Percentiles rank a stretch among this genome's conserved stretches.
These are phyloP conservation scores for Pseudococcus longispinus DNA, from an alignment of 2,888 invertebrate genomes.

Conservation along the genomic window DNA sequence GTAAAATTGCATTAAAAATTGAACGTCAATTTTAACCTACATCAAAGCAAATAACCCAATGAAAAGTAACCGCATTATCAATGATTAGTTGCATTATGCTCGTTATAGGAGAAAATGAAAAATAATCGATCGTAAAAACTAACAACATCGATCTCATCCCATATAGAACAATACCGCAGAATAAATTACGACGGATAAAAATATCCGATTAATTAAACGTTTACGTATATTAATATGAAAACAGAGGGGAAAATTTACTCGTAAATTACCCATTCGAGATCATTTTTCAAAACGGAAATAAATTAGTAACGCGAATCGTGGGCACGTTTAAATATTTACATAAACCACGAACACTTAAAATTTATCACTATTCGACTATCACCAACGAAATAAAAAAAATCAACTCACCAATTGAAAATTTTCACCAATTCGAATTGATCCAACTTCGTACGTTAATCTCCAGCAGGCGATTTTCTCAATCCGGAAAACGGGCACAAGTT, in stretches of 20 bases:
- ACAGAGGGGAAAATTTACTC: not conserved
- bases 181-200: not conserved
- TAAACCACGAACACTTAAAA: not conserved
- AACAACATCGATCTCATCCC: not conserved
- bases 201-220: not conserved
- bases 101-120: not conserved
- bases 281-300: not conserved
- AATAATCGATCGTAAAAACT: conserved; percentile 4
- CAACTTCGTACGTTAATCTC: not conserved
- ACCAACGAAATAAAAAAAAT: not conserved
- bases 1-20: conserved; percentile 3
- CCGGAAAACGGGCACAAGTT: conserved; percentile 42
- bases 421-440: not conserved
- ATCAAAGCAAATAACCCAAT: not conserved
- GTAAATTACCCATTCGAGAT: not conserved
- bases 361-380: not conserved
- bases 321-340: conserved; percentile 11
- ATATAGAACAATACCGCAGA: not conserved
- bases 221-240: not conserved
- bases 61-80: not conserved
- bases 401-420: conserved; percentile 17
- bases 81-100: not conserved
- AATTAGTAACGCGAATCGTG: not conserved
- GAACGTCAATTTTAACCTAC: not conserved
- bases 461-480: not conserved